Conservation (phyloP, 2,113 vertebrate genomes). For the Nothobranchius furzeri region DNA sequence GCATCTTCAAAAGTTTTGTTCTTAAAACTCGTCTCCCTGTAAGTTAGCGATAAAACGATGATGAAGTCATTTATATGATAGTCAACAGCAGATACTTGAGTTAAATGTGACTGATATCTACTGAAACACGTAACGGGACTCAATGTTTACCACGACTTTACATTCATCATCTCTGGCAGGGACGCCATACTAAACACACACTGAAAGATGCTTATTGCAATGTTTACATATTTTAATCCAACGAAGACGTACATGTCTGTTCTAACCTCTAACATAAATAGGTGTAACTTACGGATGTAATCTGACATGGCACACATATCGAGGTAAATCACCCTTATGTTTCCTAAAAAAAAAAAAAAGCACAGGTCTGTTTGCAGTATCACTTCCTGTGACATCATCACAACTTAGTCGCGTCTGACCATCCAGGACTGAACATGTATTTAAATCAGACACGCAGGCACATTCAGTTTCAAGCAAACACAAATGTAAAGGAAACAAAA, state of each 20-base stretch:
- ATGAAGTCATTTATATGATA: conserved; percentile 34
- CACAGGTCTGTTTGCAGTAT: no score
- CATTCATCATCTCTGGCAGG: conserved; percentile 67
- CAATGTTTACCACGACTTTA: conserved; percentile 62
- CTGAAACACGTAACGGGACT: conserved; percentile 61
- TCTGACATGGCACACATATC: conserved; percentile 56
- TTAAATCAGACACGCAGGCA: neutral
- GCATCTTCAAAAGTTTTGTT: conserved; percentile 16
- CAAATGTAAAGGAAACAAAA: conserved; percentile 4
- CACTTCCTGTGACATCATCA: no score
- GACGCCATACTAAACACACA: conserved; percentile 54
- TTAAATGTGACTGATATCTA: conserved; percentile 54
- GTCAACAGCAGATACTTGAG: conserved; percentile 54
- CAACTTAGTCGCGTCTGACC: neutral
- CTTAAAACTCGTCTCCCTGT: conserved; percentile 33
- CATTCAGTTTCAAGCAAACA: conserved; percentile 9
- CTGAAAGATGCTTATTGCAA: conserved; percentile 67
- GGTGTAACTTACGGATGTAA: conserved; percentile 33
- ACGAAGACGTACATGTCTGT: conserved; percentile 40
- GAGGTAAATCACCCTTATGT: conserved; percentile 64
- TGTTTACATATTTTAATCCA: conserved; percentile 29
- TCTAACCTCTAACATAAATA: conserved; percentile 31
- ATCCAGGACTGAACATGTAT: conserved; percentile 32
- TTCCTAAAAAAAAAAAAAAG: no score
- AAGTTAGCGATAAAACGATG: conserved; percentile 39